Conservation (phyloP, 2,888 invertebrate species). For the Odontomyia ornata region DNA sequence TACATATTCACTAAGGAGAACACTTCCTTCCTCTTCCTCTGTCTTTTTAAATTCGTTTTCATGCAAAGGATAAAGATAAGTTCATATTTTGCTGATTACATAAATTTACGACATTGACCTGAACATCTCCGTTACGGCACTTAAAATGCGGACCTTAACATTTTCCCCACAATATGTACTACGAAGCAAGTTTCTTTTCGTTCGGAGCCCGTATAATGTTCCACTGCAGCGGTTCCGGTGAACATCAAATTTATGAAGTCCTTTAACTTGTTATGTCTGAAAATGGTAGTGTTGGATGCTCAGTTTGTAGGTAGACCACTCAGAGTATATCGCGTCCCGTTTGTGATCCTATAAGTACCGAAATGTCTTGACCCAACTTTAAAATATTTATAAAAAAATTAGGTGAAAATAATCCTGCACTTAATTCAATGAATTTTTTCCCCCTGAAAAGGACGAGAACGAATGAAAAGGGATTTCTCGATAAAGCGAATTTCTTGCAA, state of each 20-base stretch:
- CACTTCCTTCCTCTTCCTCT: no score
- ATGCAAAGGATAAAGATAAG: no score
- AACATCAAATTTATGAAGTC: neutral
- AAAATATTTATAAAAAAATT: conserved; percentile 15
- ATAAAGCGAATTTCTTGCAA: neutral
- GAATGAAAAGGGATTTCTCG: neutral
- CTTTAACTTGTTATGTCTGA: neutral
- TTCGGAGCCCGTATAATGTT: no score
- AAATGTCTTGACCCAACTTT: neutral
- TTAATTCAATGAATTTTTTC: conserved; percentile 13
- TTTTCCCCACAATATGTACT: no score
- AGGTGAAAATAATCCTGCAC: conserved; percentile 9
- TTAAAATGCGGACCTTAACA: no score
- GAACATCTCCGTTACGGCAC: no score
- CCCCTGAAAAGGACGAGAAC: neutral
- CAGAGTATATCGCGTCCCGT: neutral
- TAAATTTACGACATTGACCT: no score
- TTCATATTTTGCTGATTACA: no score
- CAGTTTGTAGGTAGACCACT: neutral
- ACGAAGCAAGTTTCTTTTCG: no score
- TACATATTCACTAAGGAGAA: no score
- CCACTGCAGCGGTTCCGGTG: no score
- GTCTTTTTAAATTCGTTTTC: no score
- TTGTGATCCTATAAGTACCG: neutral
- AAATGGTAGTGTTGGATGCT: neutral